These are phyloP conservation scores for Malurus alboscapulatus DNA, from an alignment of 2,113 vertebrate species.

Conservation along the genomic window DNA sequence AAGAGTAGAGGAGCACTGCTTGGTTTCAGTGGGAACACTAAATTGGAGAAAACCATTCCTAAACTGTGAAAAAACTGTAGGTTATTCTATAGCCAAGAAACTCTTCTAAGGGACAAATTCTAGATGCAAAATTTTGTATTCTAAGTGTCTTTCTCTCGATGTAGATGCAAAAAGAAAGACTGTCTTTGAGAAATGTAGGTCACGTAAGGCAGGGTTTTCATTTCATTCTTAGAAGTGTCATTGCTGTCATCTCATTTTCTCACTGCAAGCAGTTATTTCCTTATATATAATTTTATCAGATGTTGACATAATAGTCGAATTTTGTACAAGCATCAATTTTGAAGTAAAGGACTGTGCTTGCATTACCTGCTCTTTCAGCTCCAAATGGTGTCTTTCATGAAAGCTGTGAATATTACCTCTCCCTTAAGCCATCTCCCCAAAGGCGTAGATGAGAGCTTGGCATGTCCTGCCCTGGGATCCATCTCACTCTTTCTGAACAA, in stretches of 20 bases:
- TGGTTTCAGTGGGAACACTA: background rate
- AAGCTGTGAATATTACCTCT: rapidly evolving
- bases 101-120: background rate
- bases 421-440: background rate
- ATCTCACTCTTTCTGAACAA: background rate
- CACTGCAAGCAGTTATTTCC: background rate
- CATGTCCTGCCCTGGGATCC: background rate
- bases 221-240: background rate
- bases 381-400: background rate
- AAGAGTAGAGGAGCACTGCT: background rate
- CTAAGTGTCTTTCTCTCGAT: background rate
- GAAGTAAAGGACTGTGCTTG: background rate
- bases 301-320: background rate
- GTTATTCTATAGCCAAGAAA: background rate
- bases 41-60: background rate
- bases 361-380: background rate
- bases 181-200: background rate
- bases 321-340: background rate
- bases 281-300: background rate
- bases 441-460: background rate
- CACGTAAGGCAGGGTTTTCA: background rate
- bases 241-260: background rate
- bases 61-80: background rate
- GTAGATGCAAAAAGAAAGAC: background rate
- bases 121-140: background rate